Percentiles rank a stretch among this genome's conserved stretches.
Evolutionary conservation across 53 echinoderm and acorn worm genomes (phyloP).

Genomic region (Hippasteria phrygiana): DNA sequence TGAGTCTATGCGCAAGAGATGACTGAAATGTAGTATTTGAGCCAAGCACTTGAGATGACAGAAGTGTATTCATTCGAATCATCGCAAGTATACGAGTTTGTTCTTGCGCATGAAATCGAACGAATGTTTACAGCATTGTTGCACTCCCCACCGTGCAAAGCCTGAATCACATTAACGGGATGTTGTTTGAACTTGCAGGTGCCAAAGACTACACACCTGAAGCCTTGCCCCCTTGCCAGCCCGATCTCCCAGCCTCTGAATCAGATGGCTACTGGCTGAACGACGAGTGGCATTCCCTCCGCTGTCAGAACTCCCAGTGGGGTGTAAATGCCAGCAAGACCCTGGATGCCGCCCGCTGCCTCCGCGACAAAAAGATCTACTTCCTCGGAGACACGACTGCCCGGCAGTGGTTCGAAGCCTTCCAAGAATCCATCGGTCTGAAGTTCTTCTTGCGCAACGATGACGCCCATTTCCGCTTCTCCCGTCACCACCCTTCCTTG

Average conservation of each 20-base stretch:
- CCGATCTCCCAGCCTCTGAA: background rate
- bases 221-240: slow-evolving; percentile 13
- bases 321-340: background rate
- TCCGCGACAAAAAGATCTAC: slow-evolving; percentile 35
- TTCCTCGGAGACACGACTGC: slow-evolving; percentile 68
- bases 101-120: too few species aligned
- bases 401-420: slow-evolving; percentile 56
- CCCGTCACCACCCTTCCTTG: slow-evolving; percentile 1
- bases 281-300: slow-evolving; percentile 71
- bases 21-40: too few species aligned
- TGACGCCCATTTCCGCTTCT: background rate
- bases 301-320: slow-evolving; percentile 26
- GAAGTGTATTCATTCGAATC: too few species aligned
- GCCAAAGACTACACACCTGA: background rate
- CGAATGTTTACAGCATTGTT: too few species aligned
- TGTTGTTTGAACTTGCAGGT: background rate
- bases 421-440: slow-evolving; percentile 48
- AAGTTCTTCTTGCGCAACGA: slow-evolving; percentile 28
- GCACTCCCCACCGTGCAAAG: too few species aligned
- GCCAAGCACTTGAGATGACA: too few species aligned
- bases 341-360: slow-evolving; percentile 4
- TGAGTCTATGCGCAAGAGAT: too few species aligned
- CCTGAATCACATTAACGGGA: too few species aligned
- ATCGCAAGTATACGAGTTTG: too few species aligned
- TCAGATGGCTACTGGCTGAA: slow-evolving; percentile 80